Evolutionary conservation across 1,140 invertebrate species (phyloP).

Genomic region (Lasaia peninsularis): DNA sequence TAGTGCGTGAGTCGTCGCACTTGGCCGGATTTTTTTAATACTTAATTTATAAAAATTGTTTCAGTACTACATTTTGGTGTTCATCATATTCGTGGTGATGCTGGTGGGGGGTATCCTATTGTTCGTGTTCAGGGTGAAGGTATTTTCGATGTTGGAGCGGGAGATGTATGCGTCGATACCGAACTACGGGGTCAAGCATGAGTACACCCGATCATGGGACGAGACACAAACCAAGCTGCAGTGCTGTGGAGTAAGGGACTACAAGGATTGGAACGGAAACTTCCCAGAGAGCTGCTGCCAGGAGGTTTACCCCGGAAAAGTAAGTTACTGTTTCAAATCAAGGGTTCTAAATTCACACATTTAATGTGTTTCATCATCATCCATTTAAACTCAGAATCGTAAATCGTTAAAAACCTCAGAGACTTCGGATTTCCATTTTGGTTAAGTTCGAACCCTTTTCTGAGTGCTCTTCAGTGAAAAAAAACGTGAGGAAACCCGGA

Average conservation of each 20-base stretch:
- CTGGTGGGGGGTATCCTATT: constrained; percentile 92
- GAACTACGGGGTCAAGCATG: constrained; percentile 81
- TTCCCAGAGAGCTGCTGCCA: constrained; percentile 89
- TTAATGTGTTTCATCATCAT: too few species aligned
- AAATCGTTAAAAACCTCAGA: too few species aligned
- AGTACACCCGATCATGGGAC: constrained; percentile 89
- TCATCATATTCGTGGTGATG: constrained; percentile 92
- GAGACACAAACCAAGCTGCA: constrained; percentile 87
- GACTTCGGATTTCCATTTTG: too few species aligned
- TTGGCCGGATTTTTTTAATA: too few species aligned
- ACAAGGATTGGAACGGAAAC: constrained; percentile 85
- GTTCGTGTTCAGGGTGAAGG: constrained; percentile 91
- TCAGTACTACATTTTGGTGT: constrained; percentile 92
- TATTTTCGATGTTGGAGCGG: constrained; percentile 83
- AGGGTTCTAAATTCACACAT: background rate
- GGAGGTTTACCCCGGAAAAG: constrained; percentile 80
- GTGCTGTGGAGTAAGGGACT: constrained; percentile 89
- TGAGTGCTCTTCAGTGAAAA: too few species aligned
- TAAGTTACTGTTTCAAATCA: constrained; percentile 33
- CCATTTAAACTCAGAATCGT: too few species aligned
- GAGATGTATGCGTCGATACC: constrained; percentile 88
- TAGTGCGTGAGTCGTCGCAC: too few species aligned
- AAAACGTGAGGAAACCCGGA: too few species aligned
- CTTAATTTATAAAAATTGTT: constrained; percentile 58
- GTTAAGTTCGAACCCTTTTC: too few species aligned